These are phyloP conservation scores for Octopus bimaculoides DNA, from an alignment of 1,140 invertebrate genomes.

Conservation along the genomic window DNA sequence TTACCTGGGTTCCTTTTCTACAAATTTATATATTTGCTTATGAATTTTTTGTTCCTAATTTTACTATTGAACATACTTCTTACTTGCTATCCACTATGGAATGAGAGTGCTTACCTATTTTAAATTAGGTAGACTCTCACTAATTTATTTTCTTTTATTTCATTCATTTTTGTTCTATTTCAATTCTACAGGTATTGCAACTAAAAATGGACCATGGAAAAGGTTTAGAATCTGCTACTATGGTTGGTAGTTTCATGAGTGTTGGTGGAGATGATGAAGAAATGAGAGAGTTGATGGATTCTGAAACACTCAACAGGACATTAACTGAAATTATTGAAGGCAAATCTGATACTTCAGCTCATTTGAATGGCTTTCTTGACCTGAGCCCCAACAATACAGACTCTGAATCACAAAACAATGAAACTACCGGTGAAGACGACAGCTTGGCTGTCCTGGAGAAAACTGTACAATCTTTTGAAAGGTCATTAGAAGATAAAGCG, in stretches of 20 bases:
- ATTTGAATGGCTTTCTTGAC: slow-evolving; percentile 17
- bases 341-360: slow-evolving; percentile 19
- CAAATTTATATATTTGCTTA: too few species aligned
- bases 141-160: not conserved
- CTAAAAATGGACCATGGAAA: slow-evolving; percentile 39
- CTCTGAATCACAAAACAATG: slow-evolving; percentile 1
- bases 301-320: slow-evolving; percentile 46
- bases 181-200: slow-evolving; percentile 43
- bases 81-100: too few species aligned
- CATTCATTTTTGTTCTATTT: not conserved
- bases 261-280: slow-evolving; percentile 40
- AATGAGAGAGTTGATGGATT: slow-evolving; percentile 44
- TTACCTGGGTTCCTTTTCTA: too few species aligned
- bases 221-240: slow-evolving; percentile 22
- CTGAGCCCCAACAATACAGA: slow-evolving; percentile 20
- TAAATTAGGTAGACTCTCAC: not conserved
- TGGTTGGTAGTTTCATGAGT: slow-evolving; percentile 28
- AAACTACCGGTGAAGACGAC: not conserved
- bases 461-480: not conserved
- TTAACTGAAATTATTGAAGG: slow-evolving; percentile 52
- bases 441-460: not conserved
- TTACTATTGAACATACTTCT: too few species aligned
- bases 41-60: too few species aligned
- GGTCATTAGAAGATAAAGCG: not conserved
- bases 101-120: too few species aligned